phyloP scores from a whole-genome alignment of 35 echinoderm and acorn worm species.

The Ophiothrix spiculata region DNA sequence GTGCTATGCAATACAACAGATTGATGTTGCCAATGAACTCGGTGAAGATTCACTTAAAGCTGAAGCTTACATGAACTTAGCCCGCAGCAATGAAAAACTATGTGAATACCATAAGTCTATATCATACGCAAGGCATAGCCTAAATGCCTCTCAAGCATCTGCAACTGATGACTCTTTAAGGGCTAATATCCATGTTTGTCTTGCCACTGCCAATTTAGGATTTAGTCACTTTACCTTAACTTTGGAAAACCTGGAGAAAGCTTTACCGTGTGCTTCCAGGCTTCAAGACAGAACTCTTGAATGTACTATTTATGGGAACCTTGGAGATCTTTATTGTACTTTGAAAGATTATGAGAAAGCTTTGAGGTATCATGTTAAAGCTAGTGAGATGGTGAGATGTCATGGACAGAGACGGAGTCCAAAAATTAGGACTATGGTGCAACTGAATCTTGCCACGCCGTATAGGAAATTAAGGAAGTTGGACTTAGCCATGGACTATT shows the following conservation, averaged over 20 bases:
- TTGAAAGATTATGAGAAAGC: slow-evolving; percentile 97
- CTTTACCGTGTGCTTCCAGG: slow-evolving; percentile 50
- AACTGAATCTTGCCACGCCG: slow-evolving; percentile 70
- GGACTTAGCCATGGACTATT: slow-evolving; percentile 79
- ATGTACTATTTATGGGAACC: slow-evolving; percentile 71
- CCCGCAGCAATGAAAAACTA: slow-evolving; percentile 68
- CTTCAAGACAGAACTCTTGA: slow-evolving; percentile 70
- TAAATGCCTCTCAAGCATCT: slow-evolving; percentile 41
- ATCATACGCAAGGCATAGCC: slow-evolving; percentile 77
- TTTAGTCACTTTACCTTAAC: slow-evolving; percentile 81
- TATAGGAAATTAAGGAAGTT: slow-evolving; percentile 82
- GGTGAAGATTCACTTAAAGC: slow-evolving; percentile 72
- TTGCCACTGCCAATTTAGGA: slow-evolving; percentile 81
- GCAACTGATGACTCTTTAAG: slow-evolving; percentile 40
- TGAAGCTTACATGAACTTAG: slow-evolving; percentile 90
- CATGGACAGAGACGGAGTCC: slow-evolving; percentile 79
- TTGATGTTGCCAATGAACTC: slow-evolving; percentile 79
- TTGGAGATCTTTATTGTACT: slow-evolving; percentile 58
- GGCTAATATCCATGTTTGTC: slow-evolving; percentile 66
- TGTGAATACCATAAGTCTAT: slow-evolving; percentile 96
- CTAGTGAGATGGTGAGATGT: slow-evolving; percentile 77
- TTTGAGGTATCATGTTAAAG: slow-evolving; percentile 69
- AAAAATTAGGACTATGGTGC: slow-evolving; percentile 49
- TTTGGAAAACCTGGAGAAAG: slow-evolving; percentile 71
- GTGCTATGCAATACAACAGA: slow-evolving; percentile 77